Percentiles rank a stretch among this genome's conserved stretches.
phyloP scores from a whole-genome alignment of 2,113 vertebrate genomes.

The Dolichallabes microphthalmus region DNA sequence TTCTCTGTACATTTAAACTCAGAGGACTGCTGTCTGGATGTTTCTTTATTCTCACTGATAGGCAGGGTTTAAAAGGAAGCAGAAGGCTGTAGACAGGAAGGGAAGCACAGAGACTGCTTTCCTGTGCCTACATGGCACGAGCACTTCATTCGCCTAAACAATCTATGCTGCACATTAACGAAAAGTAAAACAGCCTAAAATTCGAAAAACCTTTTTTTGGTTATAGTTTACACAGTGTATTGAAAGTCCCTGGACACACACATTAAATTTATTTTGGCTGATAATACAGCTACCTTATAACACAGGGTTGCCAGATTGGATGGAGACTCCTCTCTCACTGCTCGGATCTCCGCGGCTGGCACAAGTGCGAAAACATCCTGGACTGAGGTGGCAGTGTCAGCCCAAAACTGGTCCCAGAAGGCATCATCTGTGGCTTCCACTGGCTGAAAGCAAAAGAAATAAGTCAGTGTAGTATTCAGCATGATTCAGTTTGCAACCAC shows the following conservation, averaged over 20 bases:
- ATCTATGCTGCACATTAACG: conserved; percentile 29
- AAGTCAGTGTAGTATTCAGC: neutral
- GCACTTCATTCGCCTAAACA: conserved; percentile 43
- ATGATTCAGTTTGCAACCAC: neutral
- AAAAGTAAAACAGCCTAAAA: conserved; percentile 20
- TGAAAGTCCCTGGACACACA: neutral
- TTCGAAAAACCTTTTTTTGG: neutral
- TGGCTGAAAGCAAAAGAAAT: conserved; percentile 69
- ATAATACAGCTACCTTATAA: conserved; percentile 83
- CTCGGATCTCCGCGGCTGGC: conserved; percentile 95
- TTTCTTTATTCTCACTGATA: conserved; percentile 61
- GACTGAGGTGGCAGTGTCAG: conserved; percentile 90
- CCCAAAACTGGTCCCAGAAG: conserved; percentile 99
- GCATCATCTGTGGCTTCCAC: conserved; percentile 97
- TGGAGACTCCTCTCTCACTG: conserved; percentile 93
- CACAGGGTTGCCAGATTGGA: conserved; percentile 97
- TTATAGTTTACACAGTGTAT: neutral
- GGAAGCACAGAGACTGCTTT: conserved; percentile 59
- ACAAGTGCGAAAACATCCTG: conserved; percentile 97
- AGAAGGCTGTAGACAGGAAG: conserved; percentile 62
- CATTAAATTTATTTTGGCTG: neutral
- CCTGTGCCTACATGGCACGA: conserved; percentile 47
- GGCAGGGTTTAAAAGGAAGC: conserved; percentile 62
- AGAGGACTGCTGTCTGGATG: neutral
- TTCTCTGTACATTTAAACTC: neutral